Conservation (phyloP, 2,888 invertebrate species). For the Sinotaia quadrata region DNA sequence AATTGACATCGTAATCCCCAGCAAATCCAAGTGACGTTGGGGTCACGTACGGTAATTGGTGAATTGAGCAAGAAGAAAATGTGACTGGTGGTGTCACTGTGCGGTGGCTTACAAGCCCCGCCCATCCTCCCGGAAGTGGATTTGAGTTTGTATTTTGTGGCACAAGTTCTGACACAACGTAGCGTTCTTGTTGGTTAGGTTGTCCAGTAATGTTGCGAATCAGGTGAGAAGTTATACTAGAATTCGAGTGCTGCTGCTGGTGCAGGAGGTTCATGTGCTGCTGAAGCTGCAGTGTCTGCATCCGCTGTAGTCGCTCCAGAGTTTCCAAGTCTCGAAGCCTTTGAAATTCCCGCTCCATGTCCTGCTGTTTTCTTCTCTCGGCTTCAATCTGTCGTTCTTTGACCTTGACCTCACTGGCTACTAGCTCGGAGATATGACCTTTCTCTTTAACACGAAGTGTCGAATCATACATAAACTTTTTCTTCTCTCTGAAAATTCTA, state of each 20-base stretch:
- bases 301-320: conserved; percentile 48
- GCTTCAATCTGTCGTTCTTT: conserved; percentile 52
- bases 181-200: too few relatives aligned
- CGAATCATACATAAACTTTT: conserved; percentile 47
- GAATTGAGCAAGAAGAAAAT: conserved; percentile 14
- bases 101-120: not conserved
- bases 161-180: too few relatives aligned
- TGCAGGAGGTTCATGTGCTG: conserved; percentile 39
- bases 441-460: conserved; percentile 45
- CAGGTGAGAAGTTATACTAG: not conserved
- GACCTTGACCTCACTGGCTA: conserved; percentile 42
- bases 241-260: conserved; percentile 49
- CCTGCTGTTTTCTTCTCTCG: conserved; percentile 49
- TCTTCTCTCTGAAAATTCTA: conserved; percentile 48
- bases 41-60: not conserved
- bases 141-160: too few relatives aligned
- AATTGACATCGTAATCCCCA: conserved; percentile 35
- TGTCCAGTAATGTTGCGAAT: not conserved
- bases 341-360: conserved; percentile 53
- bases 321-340: conserved; percentile 52
- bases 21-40: conserved; percentile 30
- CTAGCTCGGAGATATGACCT: conserved; percentile 34
- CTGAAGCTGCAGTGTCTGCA: conserved; percentile 49
- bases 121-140: not conserved
- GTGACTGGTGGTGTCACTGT: conserved; percentile 14